Base-by-base conservation (phyloP, 2,888 invertebrate species). In the Drosophila pegasa region DNA sequence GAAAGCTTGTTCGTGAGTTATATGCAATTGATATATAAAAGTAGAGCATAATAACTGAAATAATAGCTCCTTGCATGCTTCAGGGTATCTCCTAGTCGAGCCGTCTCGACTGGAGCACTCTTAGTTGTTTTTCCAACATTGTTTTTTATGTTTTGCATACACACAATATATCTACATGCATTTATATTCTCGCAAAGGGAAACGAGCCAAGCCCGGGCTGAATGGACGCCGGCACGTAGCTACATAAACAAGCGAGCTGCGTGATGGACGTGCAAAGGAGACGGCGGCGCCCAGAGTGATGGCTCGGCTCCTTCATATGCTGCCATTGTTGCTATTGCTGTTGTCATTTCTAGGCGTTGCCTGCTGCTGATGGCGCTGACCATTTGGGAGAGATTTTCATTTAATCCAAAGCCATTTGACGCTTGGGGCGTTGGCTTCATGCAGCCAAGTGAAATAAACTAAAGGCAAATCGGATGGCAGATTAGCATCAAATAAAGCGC, bases 401-500 rank as follows among this genome's bases (percentile, higher is more conserved):
- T 59, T 62, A 35, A 25, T 22, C 16, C 45, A 62, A 56, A 37
- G 55, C 58, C 66, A 68, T 74, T 64, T 69, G 52, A 35, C 29
- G 50, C n/a, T 10, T 35, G 64, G 69, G 76, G 76, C 76, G 76
- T 76, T 76, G 76, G 57, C 76, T 60, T 60, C 64, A n/a, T 43
- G 29, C 35, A 59, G 8, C n/a, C 9, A 33, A 10, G 37, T 50
- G 16, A 20, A 51, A 29, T 10, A 51, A 63, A 52, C 38, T 52
- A 58, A 55, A 48, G 40, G 67, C 45, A 82, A 85, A 83, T 83
- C 86, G 69, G 83, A 86, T 83, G 75, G 63, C 68, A 78, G 83
- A 83, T 83, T 75, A 86, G 64, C 78, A 83, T 86, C 80, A 80
- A 74, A 82, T 68, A 63, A 78, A 80, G 71, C 57, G 59, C 41